These are phyloP conservation scores for Antigone vipio DNA, from an alignment of 2,113 vertebrate genomes.

Conservation along the genomic window DNA sequence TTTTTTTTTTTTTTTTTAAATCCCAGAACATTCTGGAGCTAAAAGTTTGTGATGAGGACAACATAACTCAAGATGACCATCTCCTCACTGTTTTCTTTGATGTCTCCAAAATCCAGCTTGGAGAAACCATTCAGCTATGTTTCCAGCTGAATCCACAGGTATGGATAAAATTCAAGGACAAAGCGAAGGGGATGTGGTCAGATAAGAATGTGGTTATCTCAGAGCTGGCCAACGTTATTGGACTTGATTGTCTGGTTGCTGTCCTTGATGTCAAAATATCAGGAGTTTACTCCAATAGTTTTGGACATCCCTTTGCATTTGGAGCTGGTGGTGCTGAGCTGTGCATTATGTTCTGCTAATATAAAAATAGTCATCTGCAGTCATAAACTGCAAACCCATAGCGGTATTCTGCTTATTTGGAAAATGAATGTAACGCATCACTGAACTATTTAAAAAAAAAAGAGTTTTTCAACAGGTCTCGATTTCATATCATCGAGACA, in stretches of 20 bases:
- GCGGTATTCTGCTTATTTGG: background rate
- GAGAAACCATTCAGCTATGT: conserved; percentile 70
- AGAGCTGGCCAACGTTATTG: background rate
- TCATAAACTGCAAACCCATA: background rate
- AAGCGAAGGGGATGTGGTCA: background rate
- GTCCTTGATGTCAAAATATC: background rate
- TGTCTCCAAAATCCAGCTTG: conserved; percentile 77
- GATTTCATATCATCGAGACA: background rate
- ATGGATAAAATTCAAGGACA: background rate
- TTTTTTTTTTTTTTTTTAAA: background rate
- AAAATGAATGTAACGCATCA: background rate
- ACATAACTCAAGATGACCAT: conserved; percentile 72
- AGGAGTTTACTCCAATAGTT: background rate
- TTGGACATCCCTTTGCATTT: background rate
- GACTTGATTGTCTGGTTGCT: background rate
- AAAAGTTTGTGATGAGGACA: conserved; percentile 77
- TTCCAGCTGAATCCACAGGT: conserved; percentile 80
- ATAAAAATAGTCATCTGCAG: background rate
- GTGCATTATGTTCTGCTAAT: background rate
- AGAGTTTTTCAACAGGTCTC: background rate
- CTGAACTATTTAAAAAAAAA: background rate
- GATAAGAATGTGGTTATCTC: background rate
- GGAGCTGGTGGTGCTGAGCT: background rate
- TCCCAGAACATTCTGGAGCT: conserved; percentile 76
- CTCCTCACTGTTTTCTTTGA: conserved; percentile 80